Evolutionary conservation across 2,797 vertebrate genomes (phyloP).

Genomic region (Pogoniulus pusillus): DNA sequence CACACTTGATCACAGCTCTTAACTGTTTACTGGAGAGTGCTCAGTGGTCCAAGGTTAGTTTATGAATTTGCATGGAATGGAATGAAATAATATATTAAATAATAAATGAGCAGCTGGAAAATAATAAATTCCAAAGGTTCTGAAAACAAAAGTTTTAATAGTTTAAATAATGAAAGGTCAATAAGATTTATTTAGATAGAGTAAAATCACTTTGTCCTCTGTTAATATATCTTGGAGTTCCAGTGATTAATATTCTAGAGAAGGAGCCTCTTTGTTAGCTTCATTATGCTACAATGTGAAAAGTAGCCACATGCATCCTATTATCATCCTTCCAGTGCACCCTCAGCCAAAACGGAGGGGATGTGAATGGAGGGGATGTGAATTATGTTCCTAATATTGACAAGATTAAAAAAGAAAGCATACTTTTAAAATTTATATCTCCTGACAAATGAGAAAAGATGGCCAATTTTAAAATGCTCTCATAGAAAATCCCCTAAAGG

Average conservation of each 20-base stretch:
- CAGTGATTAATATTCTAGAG: neutral
- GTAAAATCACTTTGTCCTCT: neutral
- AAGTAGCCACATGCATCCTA: neutral
- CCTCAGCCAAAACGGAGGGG: neutral
- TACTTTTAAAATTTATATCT: neutral
- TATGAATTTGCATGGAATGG: neutral
- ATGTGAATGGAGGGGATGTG: neutral
- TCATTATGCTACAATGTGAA: neutral
- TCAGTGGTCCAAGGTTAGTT: neutral
- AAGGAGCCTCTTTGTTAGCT: neutral
- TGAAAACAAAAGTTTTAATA: neutral
- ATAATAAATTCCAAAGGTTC: neutral
- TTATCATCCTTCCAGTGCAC: neutral
- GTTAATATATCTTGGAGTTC: neutral
- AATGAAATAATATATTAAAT: neutral
- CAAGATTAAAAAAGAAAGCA: neutral
- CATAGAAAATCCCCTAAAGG: neutral
- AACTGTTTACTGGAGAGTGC: neutral
- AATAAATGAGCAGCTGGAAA: neutral
- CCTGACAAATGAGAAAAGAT: neutral
- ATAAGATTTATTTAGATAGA: neutral
- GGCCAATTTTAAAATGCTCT: neutral
- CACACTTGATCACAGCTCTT: conserved; percentile 29
- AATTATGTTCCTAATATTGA: neutral
- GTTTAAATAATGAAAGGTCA: neutral